Conservation (phyloP, 2,888 invertebrate species). For the Gymnoscelis rufifasciata region DNA sequence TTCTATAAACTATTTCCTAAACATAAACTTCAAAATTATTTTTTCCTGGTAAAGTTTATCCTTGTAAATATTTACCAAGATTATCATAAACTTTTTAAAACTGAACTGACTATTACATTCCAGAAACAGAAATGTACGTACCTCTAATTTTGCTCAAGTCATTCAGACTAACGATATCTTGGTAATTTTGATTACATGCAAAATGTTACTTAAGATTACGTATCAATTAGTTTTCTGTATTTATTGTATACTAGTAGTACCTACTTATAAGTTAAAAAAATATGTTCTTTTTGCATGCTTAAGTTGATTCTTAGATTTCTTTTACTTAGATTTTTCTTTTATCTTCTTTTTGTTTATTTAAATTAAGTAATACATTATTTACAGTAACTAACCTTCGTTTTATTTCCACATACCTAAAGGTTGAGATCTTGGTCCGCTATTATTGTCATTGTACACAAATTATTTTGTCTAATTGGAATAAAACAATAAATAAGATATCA, state of each 20-base stretch:
- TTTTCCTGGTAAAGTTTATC: too few relatives aligned
- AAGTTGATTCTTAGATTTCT: conserved; percentile 1
- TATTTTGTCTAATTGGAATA: too few relatives aligned
- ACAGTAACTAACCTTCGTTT: conserved; percentile 8
- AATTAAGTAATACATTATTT: conserved; percentile 29
- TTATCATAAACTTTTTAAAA: too few relatives aligned
- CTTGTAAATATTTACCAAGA: too few relatives aligned
- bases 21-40: too few relatives aligned
- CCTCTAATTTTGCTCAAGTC: conserved; percentile 29
- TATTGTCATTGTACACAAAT: too few relatives aligned
- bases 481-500: too few relatives aligned
- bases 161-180: conserved; percentile 51
- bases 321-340: neutral
- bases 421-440: neutral
- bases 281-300: conserved; percentile 10
- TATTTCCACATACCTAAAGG: neutral
- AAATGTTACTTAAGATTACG: conserved; percentile 73
- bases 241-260: conserved; percentile 13
- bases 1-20: too few relatives aligned
- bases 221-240: conserved; percentile 28
- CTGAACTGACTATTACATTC: neutral
- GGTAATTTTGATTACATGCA: conserved; percentile 72
- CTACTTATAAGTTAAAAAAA: conserved; percentile 7
- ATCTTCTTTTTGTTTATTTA: conserved; percentile 3
- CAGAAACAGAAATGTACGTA: conserved; percentile 19